Base-by-base conservation (phyloP, 2,113 vertebrate genomes). In the Etheostoma cragini region DNA sequence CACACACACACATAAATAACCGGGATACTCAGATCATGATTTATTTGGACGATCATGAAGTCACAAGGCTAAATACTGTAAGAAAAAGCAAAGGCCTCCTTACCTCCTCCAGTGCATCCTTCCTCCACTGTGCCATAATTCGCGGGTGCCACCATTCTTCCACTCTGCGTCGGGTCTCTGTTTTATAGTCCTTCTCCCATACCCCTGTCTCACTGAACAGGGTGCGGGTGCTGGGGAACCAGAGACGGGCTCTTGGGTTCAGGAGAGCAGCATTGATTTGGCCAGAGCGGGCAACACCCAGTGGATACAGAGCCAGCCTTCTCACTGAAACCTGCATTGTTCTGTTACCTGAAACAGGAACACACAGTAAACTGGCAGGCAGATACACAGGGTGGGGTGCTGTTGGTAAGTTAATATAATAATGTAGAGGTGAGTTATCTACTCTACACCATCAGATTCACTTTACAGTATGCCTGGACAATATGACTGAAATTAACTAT, bases 121-220 rank as follows among this genome's bases (percentile, higher is more conserved):
- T 94, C 73, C 76, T 90, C 88, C 94, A 95, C 35, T 96, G 92
- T 0, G 96, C 94, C 90, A 97, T 97, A 78, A 98, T 94, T 69
- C 92, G 95, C 0, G 93, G 94, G 38, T 93, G 94, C 98, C 98
- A 99, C 96, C 97, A 97, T 24, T 76, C 91, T 88, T 99, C 98
- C 12, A 99, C 96, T 79, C 81, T 94, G 73, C 87, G 94, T 15
- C 98, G 95, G 6, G 96, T 99, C 85, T 97, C 95, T 1, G 92
- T 46, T 2, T 89, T 93, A 72, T 99, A 99, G 45, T 84, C 95
- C 68, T 90, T 96, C 8, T 97, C 96, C 98, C 98, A 99, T 47
- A 94, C 92, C 3, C 97, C 97, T 0, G 96, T 97, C 90, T 97
- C 95, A 57, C 97, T 98, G 87, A 96, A 98, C 87, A 97, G 94